phyloP scores from a whole-genome alignment of 1,140 invertebrate species.

The Metaphire vulgaris region DNA sequence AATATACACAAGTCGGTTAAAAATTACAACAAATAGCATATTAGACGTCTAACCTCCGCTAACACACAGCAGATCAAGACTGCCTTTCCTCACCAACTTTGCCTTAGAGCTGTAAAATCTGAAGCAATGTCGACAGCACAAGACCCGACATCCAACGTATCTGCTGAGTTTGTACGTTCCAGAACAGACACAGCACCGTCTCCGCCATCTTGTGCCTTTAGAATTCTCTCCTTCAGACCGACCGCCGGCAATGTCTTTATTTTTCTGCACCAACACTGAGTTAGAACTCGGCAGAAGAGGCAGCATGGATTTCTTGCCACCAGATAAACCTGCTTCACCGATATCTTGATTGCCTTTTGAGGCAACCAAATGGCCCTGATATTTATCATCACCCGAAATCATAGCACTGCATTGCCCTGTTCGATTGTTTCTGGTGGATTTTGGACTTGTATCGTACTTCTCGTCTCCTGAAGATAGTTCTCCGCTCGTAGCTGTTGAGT shows the following conservation, averaged over 20 bases:
- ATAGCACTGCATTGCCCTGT: constrained; percentile 28
- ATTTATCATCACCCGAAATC: no score
- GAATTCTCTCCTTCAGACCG: background rate
- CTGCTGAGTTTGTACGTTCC: background rate
- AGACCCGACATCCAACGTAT: background rate
- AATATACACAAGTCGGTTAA: no score
- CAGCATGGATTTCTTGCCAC: no score
- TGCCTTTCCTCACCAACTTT: background rate
- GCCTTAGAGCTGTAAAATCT: background rate
- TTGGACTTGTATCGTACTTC: constrained; percentile 27
- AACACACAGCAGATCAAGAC: background rate
- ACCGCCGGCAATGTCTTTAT: background rate
- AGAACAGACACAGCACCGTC: background rate
- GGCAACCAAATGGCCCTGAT: background rate
- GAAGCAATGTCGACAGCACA: background rate
- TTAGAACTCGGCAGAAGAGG: background rate
- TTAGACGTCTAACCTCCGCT: background rate
- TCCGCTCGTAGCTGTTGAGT: background rate
- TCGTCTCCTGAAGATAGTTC: constrained; percentile 11
- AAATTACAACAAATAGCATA: no score
- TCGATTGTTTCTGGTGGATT: constrained; percentile 48
- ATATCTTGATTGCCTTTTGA: background rate
- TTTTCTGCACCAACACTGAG: background rate
- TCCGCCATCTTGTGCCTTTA: no score
- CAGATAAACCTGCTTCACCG: background rate